These are phyloP conservation scores for Lampris incognitus DNA, from an alignment of 2,113 vertebrate genomes.

Conservation along the genomic window DNA sequence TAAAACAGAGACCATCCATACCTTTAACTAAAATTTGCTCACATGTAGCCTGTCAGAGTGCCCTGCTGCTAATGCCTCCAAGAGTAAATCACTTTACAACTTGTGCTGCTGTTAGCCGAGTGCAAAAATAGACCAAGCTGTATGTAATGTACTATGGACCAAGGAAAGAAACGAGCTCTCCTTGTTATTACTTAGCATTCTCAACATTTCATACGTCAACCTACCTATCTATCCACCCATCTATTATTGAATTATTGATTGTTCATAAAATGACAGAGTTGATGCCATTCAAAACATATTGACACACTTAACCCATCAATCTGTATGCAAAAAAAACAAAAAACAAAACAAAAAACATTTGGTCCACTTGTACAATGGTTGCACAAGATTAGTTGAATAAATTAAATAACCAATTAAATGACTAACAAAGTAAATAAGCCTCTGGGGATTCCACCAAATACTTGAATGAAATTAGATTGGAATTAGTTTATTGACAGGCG, in stretches of 20 bases:
- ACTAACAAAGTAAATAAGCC: conserved; percentile 82
- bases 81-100: background rate
- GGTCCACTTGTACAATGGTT: conserved; percentile 71
- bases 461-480: conserved; percentile 75
- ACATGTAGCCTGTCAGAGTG: no score
- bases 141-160: background rate
- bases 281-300: conserved; percentile 55
- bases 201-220: background rate
- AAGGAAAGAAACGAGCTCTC: background rate
- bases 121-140: conserved; percentile 6
- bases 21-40: background rate
- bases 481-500: conserved; percentile 79
- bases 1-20: background rate
- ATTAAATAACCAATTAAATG: conserved; percentile 83
- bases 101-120: background rate
- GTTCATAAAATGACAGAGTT: conserved; percentile 55
- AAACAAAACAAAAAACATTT: conserved; percentile 53
- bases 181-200: conserved; percentile 2
- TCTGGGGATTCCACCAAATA: conserved; percentile 73
- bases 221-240: no score
- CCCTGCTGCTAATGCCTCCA: background rate
- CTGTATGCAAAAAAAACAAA: conserved; percentile 56
- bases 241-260: conserved; percentile 50
- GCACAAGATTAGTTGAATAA: conserved; percentile 80
- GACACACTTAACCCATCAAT: conserved; percentile 56